Base-by-base conservation (phyloP, 2,797 vertebrate species). In the Synanceia verrucosa region DNA sequence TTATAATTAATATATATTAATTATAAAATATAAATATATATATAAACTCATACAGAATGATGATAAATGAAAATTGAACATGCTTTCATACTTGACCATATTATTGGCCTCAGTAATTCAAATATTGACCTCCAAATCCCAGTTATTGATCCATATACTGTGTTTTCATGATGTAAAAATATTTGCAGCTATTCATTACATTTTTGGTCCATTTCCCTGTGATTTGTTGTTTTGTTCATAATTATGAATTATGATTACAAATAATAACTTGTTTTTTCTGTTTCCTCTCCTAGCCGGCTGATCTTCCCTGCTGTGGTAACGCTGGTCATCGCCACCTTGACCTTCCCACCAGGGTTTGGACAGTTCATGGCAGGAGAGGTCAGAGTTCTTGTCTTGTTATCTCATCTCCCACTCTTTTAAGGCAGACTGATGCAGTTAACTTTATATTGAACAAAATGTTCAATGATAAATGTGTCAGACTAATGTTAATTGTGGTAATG, bases 301-400 rank as follows among this genome's bases (percentile, higher is more conserved):
- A 65, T 98, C 44, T 99, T 96, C 73, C 97, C 97, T 0, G 96
- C 92, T 0, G 92, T 96, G 28, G 94, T 99, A 21, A 98, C 97
- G 9, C 92, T 98, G 59, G 67, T 96, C 80, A 96, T 99, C 67
- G 93, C 97, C 2, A 95, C 95, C 1, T 62, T 95, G 81, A 98
- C 97, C 7, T 99, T 99, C 73, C 97, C 97, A 6, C 95, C 95
- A 0, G 97, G 97, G 56, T 95, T 98, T 69, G 97, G 97, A 65
- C 97, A 99, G 89, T 99, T 98, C 90, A 98, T 98, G 97, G 97
- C 96, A 33, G 97, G 96, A 94, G 96, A 97, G 96, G 97, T 97
- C 86, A 96, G 94, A 70, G 52, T 24, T 76, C 41, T 52, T 9
- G 19, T 29, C 14, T 43, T 56, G 14, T 60, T 47, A 2, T 65